Evolutionary conservation across 2,797 vertebrate species (phyloP).

Genomic region (Astyanax mexicanus): DNA sequence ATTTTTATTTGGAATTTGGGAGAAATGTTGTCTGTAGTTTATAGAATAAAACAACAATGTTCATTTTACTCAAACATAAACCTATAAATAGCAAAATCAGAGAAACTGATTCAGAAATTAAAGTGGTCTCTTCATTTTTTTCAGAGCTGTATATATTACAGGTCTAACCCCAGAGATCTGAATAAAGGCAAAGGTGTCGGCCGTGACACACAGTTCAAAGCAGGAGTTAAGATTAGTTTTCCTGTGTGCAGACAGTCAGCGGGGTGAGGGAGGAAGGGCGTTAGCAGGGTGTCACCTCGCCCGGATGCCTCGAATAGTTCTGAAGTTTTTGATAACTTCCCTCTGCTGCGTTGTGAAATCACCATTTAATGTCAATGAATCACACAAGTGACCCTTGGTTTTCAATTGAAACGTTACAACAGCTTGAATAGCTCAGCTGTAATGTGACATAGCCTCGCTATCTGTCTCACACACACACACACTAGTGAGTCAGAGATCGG

Average conservation of each 20-base stretch:
- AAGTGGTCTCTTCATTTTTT: too few relatives aligned
- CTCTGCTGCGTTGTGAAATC: constrained; percentile 10
- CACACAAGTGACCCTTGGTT: neutral
- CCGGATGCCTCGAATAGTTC: constrained; percentile 51
- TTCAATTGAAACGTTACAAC: constrained; percentile 2
- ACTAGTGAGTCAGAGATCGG: neutral
- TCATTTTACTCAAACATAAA: too few relatives aligned
- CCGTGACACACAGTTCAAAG: neutral
- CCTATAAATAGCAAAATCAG: too few relatives aligned
- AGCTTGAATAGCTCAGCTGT: neutral
- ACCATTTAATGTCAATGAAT: neutral
- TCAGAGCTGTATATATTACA: too few relatives aligned
- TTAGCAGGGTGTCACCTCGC: constrained; percentile 11
- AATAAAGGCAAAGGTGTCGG: neutral
- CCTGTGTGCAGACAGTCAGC: neutral
- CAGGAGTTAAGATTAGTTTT: neutral
- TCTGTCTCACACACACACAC: neutral
- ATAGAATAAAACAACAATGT: too few relatives aligned
- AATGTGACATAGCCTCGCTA: neutral
- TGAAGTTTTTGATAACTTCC: constrained; percentile 48
- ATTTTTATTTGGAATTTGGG: too few relatives aligned
- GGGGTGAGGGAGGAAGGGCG: constrained; percentile 54
- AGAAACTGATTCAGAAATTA: too few relatives aligned
- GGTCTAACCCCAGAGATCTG: neutral
- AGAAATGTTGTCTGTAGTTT: too few relatives aligned